Conservation (phyloP, 2,113 vertebrate species). For the Rhombomys opimus region DNA sequence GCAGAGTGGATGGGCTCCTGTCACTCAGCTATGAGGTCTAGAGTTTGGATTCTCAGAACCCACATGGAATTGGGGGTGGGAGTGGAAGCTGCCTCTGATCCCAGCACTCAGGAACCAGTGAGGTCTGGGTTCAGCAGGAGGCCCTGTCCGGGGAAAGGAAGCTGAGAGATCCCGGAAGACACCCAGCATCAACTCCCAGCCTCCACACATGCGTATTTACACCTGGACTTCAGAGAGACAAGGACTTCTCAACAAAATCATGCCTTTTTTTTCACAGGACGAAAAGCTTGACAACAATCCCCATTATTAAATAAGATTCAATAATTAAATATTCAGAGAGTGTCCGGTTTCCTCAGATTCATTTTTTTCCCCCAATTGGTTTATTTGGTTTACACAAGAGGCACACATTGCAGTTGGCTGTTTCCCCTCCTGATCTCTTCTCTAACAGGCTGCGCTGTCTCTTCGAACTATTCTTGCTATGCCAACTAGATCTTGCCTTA, state of each 20-base stretch:
- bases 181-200: not conserved
- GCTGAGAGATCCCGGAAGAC: not conserved
- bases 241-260: not conserved
- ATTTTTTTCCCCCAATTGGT: not conserved
- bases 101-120: not conserved
- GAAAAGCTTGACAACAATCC: not conserved
- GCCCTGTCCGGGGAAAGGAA: not conserved
- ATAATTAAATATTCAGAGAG: not conserved
- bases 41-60: not conserved
- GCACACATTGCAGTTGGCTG: not conserved
- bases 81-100: not conserved
- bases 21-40: not conserved
- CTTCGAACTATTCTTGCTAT: not conserved
- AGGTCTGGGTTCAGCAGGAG: not conserved
- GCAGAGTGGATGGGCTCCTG: not conserved
- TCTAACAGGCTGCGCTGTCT: not conserved
- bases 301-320: not conserved
- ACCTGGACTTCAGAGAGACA: not conserved
- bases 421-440: not conserved
- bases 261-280: not conserved
- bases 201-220: not conserved
- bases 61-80: too few relatives aligned
- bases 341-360: constrained; percentile 7
- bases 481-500: not conserved
- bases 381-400: constrained; percentile 10